Evolutionary conservation across 2,888 invertebrate species (phyloP).

Genomic region (Meliscaeva auricollis): DNA sequence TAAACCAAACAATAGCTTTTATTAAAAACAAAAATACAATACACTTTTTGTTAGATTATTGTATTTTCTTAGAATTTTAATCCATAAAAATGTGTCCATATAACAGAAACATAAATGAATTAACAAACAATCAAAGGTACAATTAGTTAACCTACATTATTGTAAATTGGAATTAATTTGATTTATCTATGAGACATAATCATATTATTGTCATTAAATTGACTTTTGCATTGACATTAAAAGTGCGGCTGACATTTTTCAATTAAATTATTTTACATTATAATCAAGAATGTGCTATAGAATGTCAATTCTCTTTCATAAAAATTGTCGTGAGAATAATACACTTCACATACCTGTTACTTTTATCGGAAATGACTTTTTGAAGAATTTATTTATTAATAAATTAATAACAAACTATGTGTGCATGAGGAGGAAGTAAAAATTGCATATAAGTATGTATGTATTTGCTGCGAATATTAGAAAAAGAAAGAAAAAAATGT

Average conservation of each 20-base stretch:
- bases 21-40: too few relatives aligned
- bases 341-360: background rate
- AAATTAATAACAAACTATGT: background rate
- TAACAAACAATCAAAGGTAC: background rate
- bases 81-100: too few relatives aligned
- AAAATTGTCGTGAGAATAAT: constrained; percentile 3
- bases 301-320: background rate
- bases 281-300: background rate
- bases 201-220: background rate
- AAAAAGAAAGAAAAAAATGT: constrained; percentile 3
- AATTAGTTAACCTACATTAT: background rate
- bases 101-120: too few relatives aligned
- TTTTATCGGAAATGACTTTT: constrained; percentile 5
- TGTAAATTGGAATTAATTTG: background rate
- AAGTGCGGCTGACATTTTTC: background rate
- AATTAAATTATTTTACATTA: background rate
- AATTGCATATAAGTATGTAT: background rate
- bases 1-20: too few relatives aligned
- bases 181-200: background rate
- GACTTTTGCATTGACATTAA: constrained; percentile 6
- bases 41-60: too few relatives aligned
- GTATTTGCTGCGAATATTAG: background rate
- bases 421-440: constrained; percentile 14
- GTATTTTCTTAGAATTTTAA: too few relatives aligned
- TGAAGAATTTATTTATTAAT: constrained; percentile 4